Evolutionary conservation across 1,140 invertebrate species (phyloP), one percentile per base, ranked within the genome.

Genomic region (Drosophila tristis): DNA sequence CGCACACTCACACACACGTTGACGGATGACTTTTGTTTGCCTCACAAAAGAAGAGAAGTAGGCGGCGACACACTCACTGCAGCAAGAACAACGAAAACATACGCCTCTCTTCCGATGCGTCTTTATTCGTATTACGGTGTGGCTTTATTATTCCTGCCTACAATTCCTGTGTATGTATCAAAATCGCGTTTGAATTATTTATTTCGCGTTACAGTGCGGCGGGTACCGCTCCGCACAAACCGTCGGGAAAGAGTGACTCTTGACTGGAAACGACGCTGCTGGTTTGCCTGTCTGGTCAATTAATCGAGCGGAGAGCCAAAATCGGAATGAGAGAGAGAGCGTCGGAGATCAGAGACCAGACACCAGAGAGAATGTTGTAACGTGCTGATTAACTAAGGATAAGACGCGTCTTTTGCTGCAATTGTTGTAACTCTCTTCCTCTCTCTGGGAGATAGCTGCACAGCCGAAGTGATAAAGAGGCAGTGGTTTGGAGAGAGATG

Each of bases 11-110:
- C 56, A 20, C 42, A 23, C 53, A 20, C 23, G 42, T 25, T 23
- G 43, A 56, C 43, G 25, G 44, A 67, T 61, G 39, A 62, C 62
- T 60, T 80, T 79, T 76, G 78, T 81, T 60, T 51, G 50, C 63
- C 48, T 48, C 57, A 75, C 78, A 64, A 67, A 72, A 65, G 63
- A 65, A 73, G 54, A 73, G 53, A 65, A 54, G 73, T 73, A 62
- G 78, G 78, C 67, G 77, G 59, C 54, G 54, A 53, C 54, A 62
- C 54, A 55, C 25, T 25, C 31, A 55, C 59, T 42, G 9, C 20
- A 61, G 54, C 47, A 68, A 42, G 49, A 67, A 60, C 50, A 60
- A 56, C 43, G 50, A 56, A 13, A 51, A 74, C 72, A 43, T 44
- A 64, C 59, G 65, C 72, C 44, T 64, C 54, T 63, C 61, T 53